Evolutionary conservation across 1,140 invertebrate species (phyloP).

Genomic region (Varroa destructor): DNA sequence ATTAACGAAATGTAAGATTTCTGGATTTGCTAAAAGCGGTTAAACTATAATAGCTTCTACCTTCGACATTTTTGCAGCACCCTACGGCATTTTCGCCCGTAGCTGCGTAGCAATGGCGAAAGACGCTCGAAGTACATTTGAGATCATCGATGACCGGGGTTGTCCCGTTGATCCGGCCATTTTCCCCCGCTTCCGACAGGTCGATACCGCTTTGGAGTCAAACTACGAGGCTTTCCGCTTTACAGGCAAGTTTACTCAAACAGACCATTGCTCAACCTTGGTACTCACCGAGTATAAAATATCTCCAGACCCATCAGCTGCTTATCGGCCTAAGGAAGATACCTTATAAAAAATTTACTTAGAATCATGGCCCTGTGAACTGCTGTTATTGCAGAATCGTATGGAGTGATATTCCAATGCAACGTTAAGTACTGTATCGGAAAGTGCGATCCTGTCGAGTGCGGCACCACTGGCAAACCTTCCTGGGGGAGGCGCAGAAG

Average conservation of each 20-base stretch:
- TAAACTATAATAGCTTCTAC: neutral
- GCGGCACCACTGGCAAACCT: constrained; percentile 28
- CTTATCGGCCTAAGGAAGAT: too few species aligned
- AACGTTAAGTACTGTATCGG: constrained; percentile 91
- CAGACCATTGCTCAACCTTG: neutral
- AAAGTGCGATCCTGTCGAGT: constrained; percentile 68
- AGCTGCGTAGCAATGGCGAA: constrained; percentile 93
- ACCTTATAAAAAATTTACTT: too few species aligned
- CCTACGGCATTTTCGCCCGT: constrained; percentile 84
- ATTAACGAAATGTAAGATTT: neutral
- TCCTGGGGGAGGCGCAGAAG: constrained; percentile 76
- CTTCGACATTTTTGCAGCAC: constrained; percentile 51
- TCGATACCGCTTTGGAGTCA: constrained; percentile 69
- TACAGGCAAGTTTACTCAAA: constrained; percentile 42
- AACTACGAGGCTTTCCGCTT: constrained; percentile 87
- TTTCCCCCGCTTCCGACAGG: constrained; percentile 60
- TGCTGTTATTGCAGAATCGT: constrained; percentile 52
- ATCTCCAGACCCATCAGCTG: too few species aligned
- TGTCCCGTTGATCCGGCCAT: constrained; percentile 83
- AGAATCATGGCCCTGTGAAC: neutral
- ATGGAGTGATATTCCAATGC: constrained; percentile 91
- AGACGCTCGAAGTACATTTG: constrained; percentile 85
- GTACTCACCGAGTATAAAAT: neutral
- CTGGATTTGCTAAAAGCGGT: too few species aligned
- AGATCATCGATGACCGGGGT: constrained; percentile 88